Conservation (phyloP, 2,113 vertebrate genomes). For the Catharus fuscescens region DNA sequence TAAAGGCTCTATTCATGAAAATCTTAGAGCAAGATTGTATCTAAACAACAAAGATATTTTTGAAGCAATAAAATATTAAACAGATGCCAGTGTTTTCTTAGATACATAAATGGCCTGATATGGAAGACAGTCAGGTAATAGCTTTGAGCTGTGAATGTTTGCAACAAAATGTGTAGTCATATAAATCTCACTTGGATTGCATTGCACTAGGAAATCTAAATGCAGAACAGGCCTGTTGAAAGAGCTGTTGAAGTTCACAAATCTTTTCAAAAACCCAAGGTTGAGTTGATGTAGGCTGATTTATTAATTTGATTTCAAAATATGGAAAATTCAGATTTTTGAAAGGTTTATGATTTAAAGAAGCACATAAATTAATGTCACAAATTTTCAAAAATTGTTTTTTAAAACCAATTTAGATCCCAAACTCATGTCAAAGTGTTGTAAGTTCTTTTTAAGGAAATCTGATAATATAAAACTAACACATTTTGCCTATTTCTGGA, state of each 20-base stretch:
- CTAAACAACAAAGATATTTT: conserved; percentile 51
- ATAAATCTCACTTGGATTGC: conserved; percentile 41
- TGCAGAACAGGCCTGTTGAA: background rate
- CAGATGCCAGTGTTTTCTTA: conserved; percentile 48
- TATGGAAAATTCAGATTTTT: background rate
- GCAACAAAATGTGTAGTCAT: conserved; percentile 28
- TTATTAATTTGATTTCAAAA: background rate
- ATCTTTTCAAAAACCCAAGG: background rate
- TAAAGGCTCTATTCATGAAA: conserved; percentile 15
- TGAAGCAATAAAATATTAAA: conserved; percentile 58
- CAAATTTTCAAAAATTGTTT: background rate
- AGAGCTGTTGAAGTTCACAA: conserved; percentile 8
- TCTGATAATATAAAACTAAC: background rate
- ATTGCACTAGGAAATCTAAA: conserved; percentile 5
- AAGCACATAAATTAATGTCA: background rate
- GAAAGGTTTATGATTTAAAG: background rate
- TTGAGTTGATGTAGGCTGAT: background rate
- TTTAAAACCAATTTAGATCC: background rate
- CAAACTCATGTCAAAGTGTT: background rate
- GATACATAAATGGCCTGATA: conserved; percentile 42
- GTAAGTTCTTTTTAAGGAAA: background rate
- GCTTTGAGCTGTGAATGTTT: conserved; percentile 38
- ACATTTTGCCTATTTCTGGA: background rate
- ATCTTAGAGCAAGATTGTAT: background rate
- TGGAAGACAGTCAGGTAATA: conserved; percentile 41